Evolutionary conservation across 2,888 invertebrate genomes (phyloP), one percentile per base, ranked within the genome.

Genomic region (Leptinotarsa haldemani): DNA sequence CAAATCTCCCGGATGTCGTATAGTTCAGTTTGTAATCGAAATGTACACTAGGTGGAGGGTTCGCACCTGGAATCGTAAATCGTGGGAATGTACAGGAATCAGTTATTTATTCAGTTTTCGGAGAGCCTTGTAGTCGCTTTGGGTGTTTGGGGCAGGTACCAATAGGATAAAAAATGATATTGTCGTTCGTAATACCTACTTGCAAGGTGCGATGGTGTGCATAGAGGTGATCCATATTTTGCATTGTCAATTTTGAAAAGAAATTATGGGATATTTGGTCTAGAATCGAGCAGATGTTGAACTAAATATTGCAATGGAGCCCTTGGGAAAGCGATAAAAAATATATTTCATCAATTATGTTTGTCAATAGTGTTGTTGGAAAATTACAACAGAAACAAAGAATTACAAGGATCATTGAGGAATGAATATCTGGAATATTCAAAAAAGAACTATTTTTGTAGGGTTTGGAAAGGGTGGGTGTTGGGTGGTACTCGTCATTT

Each of bases 51-150:
- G 61, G 61, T n/a, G 61, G 25, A 30, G 61, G 15, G 12, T 30
- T 16, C n/a, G 9, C 30, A 61, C n/a, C 61, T 61, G 61, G 61
- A 30, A 40, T 61, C 40, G n/a, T 13, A 61, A 61, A 30, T 40
- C 61, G 40, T 61, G 61, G 61, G 61, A 30, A 61, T 40, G 2
- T 25, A 40, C 18, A n/a, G n/a, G 40, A 30, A 61, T 40, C 40
- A 61, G 61, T 61, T 40, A n/a, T 61, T 61, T 16, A 61, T 61
- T 61, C 13, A 40, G 16, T 30, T 61, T 25, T 61, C 9, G 61
- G 30, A n/a, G 25, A 53, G 4, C 20, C 12, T 18, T 53, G 2
- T 20, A 20, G 22, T 25, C 12, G 56, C 52, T 18, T 52, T 18
- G 52, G 18, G 18, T 52, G 18, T 56, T 56, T 13, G 22, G 22